A percentile compares a stretch with the other conserved stretches of the same genome.
These are phyloP conservation scores for Pyrgus malvae DNA, from an alignment of 2,888 invertebrate species.

Conservation along the genomic window DNA sequence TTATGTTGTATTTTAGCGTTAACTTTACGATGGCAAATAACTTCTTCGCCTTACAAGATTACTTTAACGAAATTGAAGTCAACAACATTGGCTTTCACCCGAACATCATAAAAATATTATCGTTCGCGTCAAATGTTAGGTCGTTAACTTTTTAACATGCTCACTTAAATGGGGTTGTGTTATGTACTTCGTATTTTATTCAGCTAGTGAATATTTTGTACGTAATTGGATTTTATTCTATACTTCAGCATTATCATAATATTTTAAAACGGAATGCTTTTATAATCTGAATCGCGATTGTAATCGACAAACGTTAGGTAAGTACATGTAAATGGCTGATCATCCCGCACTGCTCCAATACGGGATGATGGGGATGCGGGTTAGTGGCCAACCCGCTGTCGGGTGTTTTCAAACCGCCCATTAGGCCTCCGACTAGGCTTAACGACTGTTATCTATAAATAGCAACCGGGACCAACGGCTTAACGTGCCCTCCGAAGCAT, in stretches of 20 bases:
- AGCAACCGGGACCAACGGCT: no score
- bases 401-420: no score
- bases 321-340: no score
- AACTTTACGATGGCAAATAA: constrained; percentile 8
- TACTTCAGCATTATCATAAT: constrained; percentile 25
- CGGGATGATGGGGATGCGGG: no score
- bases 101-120: constrained; percentile 44
- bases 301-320: neutral
- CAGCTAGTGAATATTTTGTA: constrained; percentile 25
- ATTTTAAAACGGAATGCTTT: neutral
- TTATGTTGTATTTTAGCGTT: no score
- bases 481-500: no score
- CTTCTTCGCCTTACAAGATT: constrained; percentile 20
- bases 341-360: no score
- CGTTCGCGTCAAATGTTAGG: constrained; percentile 36
- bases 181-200: constrained; percentile 14
- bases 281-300: no score
- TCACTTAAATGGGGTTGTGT: constrained; percentile 34
- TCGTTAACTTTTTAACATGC: constrained; percentile 41
- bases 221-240: constrained; percentile 21
- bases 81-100: constrained; percentile 40
- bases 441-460: no score
- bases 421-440: no score
- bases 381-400: no score
- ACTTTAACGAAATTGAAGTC: constrained; percentile 42